Conservation (phyloP, 2,888 invertebrate genomes). For the Nomada flava region DNA sequence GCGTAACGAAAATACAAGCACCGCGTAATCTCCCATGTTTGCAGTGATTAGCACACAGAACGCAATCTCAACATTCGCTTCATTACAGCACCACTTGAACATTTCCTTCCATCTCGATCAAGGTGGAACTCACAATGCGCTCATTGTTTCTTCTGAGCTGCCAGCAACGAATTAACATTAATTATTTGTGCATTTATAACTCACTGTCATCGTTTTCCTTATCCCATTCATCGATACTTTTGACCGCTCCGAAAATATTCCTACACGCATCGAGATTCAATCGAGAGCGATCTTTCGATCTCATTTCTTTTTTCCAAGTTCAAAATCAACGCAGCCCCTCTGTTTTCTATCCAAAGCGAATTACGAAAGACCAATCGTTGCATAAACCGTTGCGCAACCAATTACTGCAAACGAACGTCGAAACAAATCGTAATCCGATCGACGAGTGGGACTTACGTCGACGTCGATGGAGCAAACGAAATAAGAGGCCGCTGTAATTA, state of each 20-base stretch:
- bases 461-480: background rate
- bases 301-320: too few species aligned
- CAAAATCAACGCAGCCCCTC: too few species aligned
- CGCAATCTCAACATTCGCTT: conserved; percentile 24
- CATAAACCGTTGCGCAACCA: background rate
- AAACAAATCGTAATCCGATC: background rate
- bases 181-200: conserved; percentile 2
- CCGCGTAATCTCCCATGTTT: conserved; percentile 14
- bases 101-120: conserved; percentile 31
- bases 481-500: background rate
- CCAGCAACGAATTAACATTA: conserved; percentile 21
- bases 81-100: conserved; percentile 24
- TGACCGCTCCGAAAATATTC: background rate
- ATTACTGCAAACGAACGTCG: background rate
- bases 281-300: too few species aligned
- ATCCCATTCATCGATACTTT: background rate
- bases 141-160: conserved; percentile 20
- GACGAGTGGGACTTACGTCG: background rate
- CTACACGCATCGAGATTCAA: background rate
- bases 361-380: too few species aligned
- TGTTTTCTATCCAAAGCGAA: too few species aligned
- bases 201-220: background rate
- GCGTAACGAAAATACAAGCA: background rate
- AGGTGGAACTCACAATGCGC: conserved; percentile 29
- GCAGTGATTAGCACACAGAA: conserved; percentile 14